Percentiles rank a stretch among this genome's conserved stretches.
phyloP scores from a whole-genome alignment of 2,888 invertebrate genomes.

The Aphodius sticticus region DNA sequence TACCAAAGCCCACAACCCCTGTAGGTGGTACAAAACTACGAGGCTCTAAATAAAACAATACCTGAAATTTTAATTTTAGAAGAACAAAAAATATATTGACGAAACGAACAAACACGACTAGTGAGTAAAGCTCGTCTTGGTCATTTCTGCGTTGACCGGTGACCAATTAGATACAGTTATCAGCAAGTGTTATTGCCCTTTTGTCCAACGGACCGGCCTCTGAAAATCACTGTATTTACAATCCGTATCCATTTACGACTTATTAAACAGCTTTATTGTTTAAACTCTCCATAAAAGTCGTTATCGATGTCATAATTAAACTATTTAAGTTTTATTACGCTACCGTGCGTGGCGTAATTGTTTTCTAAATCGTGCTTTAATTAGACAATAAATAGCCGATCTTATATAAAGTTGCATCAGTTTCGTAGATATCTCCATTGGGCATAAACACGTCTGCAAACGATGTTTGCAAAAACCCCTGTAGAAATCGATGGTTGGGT shows the following conservation, averaged over 20 bases:
- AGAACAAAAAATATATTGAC: background rate
- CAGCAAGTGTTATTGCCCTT: conserved; percentile 4
- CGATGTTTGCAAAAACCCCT: background rate
- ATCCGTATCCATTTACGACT: background rate
- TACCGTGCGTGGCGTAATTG: background rate
- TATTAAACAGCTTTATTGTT: conserved; percentile 4
- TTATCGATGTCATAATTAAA: background rate
- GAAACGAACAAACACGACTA: background rate
- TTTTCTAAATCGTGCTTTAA: background rate
- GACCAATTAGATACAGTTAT: conserved; percentile 4
- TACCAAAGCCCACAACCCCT: too few species aligned
- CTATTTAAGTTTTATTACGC: background rate
- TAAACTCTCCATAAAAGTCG: background rate
- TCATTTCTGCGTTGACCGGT: background rate
- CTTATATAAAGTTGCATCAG: background rate
- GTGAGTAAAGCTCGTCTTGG: background rate
- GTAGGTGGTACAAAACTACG: background rate
- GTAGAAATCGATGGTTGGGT: conserved; percentile 4
- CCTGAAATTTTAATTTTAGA: background rate
- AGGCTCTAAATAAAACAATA: background rate
- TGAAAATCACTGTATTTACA: conserved; percentile 4
- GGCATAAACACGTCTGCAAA: background rate
- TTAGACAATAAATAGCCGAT: background rate
- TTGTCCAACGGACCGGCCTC: background rate
- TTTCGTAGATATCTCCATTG: background rate